phyloP scores from a whole-genome alignment of 2,888 invertebrate genomes.

The Amorpha juglandis region DNA sequence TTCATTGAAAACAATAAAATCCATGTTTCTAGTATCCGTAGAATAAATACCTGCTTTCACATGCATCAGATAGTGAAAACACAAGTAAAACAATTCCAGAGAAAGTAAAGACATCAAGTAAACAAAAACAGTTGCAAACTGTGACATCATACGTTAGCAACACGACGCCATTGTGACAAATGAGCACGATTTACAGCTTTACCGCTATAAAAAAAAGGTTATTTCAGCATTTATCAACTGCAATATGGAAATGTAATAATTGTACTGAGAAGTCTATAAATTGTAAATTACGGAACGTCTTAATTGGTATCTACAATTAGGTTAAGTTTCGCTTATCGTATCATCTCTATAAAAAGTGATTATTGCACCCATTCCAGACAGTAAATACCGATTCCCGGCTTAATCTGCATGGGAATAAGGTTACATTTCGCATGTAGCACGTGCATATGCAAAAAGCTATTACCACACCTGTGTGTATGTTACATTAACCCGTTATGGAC shows the following conservation, averaged over 20 bases:
- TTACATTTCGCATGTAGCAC: conserved; percentile 37
- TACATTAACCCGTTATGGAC: background rate
- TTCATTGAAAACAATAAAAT: no score
- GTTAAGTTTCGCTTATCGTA: background rate
- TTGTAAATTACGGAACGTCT: background rate
- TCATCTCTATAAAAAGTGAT: background rate
- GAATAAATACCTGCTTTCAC: background rate
- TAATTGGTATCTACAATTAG: background rate
- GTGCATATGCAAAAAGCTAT: conserved; percentile 37
- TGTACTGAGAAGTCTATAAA: conserved; percentile 34
- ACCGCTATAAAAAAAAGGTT: background rate
- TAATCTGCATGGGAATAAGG: background rate
- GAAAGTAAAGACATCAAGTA: conserved; percentile 8
- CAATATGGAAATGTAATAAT: conserved; percentile 37
- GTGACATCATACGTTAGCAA: conserved; percentile 13
- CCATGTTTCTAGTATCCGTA: background rate
- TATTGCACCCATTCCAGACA: conserved; percentile 3
- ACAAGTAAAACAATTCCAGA: background rate
- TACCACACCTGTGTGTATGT: conserved; percentile 14
- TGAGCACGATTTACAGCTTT: conserved; percentile 2
- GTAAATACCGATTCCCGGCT: conserved; percentile 13
- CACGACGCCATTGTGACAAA: conserved; percentile 6
- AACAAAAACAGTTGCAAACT: conserved; percentile 8
- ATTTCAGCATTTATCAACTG: conserved; percentile 1
- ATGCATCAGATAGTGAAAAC: conserved; percentile 1